These are phyloP conservation scores for Habrosyne pyritoides DNA, from an alignment of 2,888 invertebrate genomes.

Conservation along the genomic window DNA sequence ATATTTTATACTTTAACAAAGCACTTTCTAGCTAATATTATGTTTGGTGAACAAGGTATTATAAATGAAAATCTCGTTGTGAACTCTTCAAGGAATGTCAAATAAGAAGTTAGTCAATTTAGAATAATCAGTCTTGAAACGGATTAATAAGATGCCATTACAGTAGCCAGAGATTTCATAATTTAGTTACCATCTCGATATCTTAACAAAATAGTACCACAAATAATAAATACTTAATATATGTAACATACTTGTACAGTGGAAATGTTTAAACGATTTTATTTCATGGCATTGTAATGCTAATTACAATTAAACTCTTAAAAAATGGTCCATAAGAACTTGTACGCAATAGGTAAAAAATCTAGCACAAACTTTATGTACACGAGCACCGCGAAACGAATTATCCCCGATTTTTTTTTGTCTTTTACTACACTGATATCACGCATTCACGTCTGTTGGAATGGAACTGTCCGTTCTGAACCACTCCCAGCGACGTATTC, in stretches of 20 bases:
- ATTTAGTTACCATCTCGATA: constrained; percentile 39
- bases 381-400: constrained; percentile 78
- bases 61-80: constrained; percentile 34
- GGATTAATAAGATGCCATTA: constrained; percentile 59
- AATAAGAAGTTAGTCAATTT: constrained; percentile 67
- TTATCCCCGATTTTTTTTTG: constrained; percentile 36
- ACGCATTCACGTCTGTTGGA: constrained; percentile 28
- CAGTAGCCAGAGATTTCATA: constrained; percentile 47
- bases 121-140: constrained; percentile 81
- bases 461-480: constrained; percentile 19
- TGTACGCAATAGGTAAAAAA: constrained; percentile 80
- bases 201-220: constrained; percentile 45
- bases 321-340: constrained; percentile 75
- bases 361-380: constrained; percentile 80
- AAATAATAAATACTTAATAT: constrained; percentile 78
- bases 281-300: constrained; percentile 35
- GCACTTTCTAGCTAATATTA: constrained; percentile 55
- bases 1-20: constrained; percentile 41
- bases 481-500: constrained; percentile 37
- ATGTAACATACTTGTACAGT: constrained; percentile 54
- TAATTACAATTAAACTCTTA: constrained; percentile 45
- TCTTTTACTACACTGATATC: constrained; percentile 48
- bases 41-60: constrained; percentile 33
- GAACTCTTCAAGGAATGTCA: constrained; percentile 70
- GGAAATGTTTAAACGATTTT: constrained; percentile 8